Conservation (phyloP, 2,113 vertebrate species). For the Amblyopsis rosae region DNA sequence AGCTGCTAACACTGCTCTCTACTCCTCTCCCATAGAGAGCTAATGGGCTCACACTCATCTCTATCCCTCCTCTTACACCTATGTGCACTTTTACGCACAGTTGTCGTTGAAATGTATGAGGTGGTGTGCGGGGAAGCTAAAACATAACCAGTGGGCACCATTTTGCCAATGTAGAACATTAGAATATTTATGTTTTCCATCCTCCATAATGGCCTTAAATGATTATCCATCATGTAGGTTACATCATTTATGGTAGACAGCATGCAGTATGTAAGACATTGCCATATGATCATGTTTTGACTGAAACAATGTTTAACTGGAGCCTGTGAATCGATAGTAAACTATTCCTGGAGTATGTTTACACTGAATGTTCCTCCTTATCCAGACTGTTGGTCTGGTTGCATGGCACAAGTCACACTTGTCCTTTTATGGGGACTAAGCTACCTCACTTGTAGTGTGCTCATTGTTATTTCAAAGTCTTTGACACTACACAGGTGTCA, state of each 20-base stretch:
- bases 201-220: conserved; percentile 11
- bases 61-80: no score
- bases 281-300: conserved; percentile 43
- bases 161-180: conserved; percentile 2
- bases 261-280: background rate
- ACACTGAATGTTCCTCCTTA: conserved; percentile 33
- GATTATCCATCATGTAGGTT: conserved; percentile 10
- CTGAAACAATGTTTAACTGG: conserved; percentile 3
- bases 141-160: background rate
- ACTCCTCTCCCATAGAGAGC: no score
- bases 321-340: conserved; percentile 49
- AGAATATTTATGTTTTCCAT: background rate
- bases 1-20: no score
- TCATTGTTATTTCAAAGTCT: conserved; percentile 32
- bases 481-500: conserved; percentile 12
- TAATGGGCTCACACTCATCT: no score
- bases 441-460: conserved; percentile 18
- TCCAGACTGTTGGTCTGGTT: conserved; percentile 29
- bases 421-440: conserved; percentile 72
- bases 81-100: no score
- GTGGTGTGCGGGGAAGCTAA: no score
- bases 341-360: conserved; percentile 66
- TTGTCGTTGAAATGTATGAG: no score
- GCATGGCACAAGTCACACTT: conserved; percentile 43
- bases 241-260: background rate